Evolutionary conservation across 1,140 invertebrate species (phyloP).

Genomic region (Mesaphorura yosii): DNA sequence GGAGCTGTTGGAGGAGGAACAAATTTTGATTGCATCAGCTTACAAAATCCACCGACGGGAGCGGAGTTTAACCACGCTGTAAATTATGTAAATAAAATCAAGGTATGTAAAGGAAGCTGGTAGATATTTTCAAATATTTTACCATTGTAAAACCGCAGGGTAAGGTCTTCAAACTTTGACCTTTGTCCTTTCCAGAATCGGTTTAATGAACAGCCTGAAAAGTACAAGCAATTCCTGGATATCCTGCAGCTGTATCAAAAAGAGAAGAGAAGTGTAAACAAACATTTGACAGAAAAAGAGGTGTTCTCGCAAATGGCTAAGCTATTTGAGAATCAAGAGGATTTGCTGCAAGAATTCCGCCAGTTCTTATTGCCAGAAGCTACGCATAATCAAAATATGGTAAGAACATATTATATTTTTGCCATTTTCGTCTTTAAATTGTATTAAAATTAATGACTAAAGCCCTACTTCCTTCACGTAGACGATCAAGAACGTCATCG

Average conservation of each 20-base stretch:
- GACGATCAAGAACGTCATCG: too few species aligned
- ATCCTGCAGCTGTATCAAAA: constrained; percentile 97
- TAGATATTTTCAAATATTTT: too few species aligned
- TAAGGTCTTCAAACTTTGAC: too few species aligned
- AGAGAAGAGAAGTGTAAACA: constrained; percentile 77
- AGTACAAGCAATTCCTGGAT: constrained; percentile 95
- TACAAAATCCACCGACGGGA: too few species aligned
- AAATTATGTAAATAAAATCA: constrained; percentile 99
- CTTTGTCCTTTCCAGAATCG: constrained; percentile 51
- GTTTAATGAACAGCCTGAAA: constrained; percentile 92
- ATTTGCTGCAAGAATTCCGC: constrained; percentile 87
- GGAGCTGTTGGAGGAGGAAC: too few species aligned
- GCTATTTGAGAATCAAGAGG: constrained; percentile 94
- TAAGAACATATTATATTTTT: too few species aligned
- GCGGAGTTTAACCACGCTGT: constrained; percentile 99
- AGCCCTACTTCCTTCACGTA: too few species aligned
- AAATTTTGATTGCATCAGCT: too few species aligned
- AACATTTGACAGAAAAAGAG: constrained; percentile 76
- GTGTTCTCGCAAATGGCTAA: constrained; percentile 86
- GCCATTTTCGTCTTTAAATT: too few species aligned
- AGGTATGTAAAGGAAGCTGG: too few species aligned
- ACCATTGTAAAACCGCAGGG: too few species aligned
- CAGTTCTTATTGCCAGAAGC: constrained; percentile 96
- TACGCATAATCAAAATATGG: constrained; percentile 46
- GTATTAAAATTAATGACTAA: too few species aligned